Evolutionary conservation across 2,888 invertebrate genomes (phyloP).

Genomic region (Molorchus minor): DNA sequence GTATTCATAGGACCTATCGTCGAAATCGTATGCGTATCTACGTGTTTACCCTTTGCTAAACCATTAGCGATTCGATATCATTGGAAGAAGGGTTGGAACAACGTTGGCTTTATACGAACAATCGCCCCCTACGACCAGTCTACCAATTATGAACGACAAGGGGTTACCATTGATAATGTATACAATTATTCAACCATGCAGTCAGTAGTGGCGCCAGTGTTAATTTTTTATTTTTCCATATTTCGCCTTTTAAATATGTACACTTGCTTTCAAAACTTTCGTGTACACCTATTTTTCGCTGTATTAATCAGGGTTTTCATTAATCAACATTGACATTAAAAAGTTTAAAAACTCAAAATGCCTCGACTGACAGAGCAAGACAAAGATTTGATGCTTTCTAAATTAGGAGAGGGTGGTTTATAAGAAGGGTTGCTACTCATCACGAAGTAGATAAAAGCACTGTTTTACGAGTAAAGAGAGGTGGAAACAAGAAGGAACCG

Average conservation of each 20-base stretch:
- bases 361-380: no score
- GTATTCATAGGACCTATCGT: slow-evolving; percentile 5
- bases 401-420: no score
- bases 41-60: slow-evolving; percentile 1
- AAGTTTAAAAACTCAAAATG: no score
- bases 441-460: no score
- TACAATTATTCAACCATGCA: background rate
- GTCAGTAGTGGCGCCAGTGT: background rate
- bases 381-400: no score
- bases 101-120: slow-evolving; percentile 5
- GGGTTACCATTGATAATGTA: slow-evolving; percentile 20
- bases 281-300: no score
- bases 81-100: slow-evolving; percentile 23
- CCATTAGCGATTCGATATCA: slow-evolving; percentile 25
- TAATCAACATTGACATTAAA: no score
- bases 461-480: no score
- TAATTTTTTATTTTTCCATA: slow-evolving; percentile 6
- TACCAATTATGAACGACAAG: slow-evolving; percentile 22
- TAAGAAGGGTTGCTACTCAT: no score
- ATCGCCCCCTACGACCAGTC: slow-evolving; percentile 17
- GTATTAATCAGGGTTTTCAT: no score
- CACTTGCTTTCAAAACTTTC: no score
- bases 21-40: slow-evolving; percentile 9
- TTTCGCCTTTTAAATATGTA: background rate
- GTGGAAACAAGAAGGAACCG: no score